phyloP scores from a whole-genome alignment of 1,140 invertebrate genomes.

The Venustaconcha ellipsiformis region DNA sequence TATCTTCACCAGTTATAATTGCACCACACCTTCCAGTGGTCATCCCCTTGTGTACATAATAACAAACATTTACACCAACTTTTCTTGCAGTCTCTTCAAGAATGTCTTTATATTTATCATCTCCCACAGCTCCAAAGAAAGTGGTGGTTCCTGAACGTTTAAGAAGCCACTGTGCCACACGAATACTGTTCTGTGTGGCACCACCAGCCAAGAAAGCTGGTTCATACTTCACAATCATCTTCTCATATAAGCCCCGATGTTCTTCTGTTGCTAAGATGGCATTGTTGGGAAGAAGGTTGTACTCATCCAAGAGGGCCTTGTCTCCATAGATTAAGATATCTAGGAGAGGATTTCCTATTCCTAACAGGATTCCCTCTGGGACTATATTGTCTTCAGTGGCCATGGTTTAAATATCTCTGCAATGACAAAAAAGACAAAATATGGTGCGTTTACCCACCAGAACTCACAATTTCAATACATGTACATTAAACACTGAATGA shows the following conservation, averaged over 20 bases:
- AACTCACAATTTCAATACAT: too few species aligned
- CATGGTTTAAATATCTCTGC: too few species aligned
- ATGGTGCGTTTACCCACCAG: too few species aligned
- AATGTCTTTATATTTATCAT: constrained; percentile 90
- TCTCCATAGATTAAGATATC: constrained; percentile 92
- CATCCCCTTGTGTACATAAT: constrained; percentile 74
- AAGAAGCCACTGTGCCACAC: constrained; percentile 94
- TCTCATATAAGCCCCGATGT: constrained; percentile 73
- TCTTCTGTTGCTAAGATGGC: constrained; percentile 93
- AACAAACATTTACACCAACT: constrained; percentile 89
- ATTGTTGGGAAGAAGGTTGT: constrained; percentile 88
- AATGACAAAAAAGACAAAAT: too few species aligned
- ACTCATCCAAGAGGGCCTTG: constrained; percentile 82
- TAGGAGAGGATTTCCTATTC: constrained; percentile 95
- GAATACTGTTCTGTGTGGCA: constrained; percentile 93
- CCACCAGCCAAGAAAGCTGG: constrained; percentile 95
- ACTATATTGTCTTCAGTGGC: too few species aligned
- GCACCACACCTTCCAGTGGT: constrained; percentile 83
- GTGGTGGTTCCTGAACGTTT: constrained; percentile 80
- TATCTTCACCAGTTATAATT: constrained; percentile 77
- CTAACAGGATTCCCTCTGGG: constrained; percentile 79
- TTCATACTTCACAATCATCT: constrained; percentile 69
- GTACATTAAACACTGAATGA: too few species aligned
- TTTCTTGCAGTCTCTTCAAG: constrained; percentile 83
- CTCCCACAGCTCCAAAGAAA: constrained; percentile 95